Evolutionary conservation across 2,888 invertebrate genomes (phyloP), one percentile per base, ranked within the genome.

Genomic region (Colostygia pectinataria): DNA sequence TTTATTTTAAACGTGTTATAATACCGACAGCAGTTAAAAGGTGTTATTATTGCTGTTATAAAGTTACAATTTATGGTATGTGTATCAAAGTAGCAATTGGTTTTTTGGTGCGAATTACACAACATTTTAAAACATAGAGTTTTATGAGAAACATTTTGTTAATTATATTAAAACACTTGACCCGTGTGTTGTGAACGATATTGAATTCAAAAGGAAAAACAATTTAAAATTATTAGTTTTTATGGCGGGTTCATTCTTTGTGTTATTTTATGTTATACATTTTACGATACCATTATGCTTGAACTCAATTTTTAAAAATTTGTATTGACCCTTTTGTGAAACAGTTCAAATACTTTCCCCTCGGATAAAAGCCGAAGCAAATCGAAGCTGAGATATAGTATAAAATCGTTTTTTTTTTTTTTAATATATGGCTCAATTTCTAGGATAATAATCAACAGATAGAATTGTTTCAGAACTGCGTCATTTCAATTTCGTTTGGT

Each of bases 51-150:
- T 48, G 46, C 52, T 46, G 56, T 51, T 52, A 62, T 72, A 65
- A 69, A 67, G 61, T 54, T 46, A 57, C 45, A 57, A 59, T 64
- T 65, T 63, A 64, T 63, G 61, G 60, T 62, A 48, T 53, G 53
- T 72, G 61, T 66, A 72, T 72, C 64, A 61, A 61, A 63, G 46
- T 63, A 59, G 63, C 61, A 61, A 65, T 66, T 61, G 56, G 46
- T 46, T 65, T 65, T n/a, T 66, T 45, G 59, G 61, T 65, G 66
- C 64, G 53, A 70, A 70, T 57, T 53, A 53, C 49, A 47, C 38
- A 59, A 54, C 38, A 52, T 31, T 45, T 47, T 56, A 55, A 58
- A 55, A 53, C 41, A 45, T 47, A 46, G 41, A 39, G 49, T 54
- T 66, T 70, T 66, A 66, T 57, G 51, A 53, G 44, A 58, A 57